Conservation (phyloP, 2,113 vertebrate genomes). For the Otolemur garnettii region DNA sequence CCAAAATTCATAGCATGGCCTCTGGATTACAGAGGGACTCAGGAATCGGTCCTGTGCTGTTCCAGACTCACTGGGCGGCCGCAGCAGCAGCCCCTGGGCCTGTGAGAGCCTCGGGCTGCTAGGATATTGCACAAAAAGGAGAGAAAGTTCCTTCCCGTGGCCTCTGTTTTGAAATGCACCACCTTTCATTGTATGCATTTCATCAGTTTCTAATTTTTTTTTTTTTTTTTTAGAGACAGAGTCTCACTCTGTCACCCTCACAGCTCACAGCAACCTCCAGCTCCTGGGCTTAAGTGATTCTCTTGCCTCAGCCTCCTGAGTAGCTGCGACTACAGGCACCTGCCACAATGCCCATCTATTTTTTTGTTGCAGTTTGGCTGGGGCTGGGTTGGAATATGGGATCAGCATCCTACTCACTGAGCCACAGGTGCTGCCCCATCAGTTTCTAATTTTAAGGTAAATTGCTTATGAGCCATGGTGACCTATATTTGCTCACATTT, state of each 20-base stretch:
- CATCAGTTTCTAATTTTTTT: slow-evolving; percentile 61
- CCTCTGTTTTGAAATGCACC: slow-evolving; percentile 66
- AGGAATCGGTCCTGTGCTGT: neutral
- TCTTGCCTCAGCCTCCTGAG: no score
- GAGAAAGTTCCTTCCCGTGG: slow-evolving; percentile 35
- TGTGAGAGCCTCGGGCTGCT: neutral
- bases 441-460: slow-evolving; percentile 70
- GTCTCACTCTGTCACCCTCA: no score
- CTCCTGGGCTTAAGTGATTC: no score
- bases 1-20: neutral
- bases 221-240: no score
- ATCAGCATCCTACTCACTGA: no score
- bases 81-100: slow-evolving; percentile 46
- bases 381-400: no score
- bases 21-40: neutral
- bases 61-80: neutral
- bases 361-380: no score
- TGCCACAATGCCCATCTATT: no score
- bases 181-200: slow-evolving; percentile 55
- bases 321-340: no score
- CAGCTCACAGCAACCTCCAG: no score
- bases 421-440: neutral
- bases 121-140: slow-evolving; percentile 69
- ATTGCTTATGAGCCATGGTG: slow-evolving; percentile 26
- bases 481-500: slow-evolving; percentile 52